These are phyloP conservation scores for Cepphus grylle DNA, from an alignment of 2,113 vertebrate genomes.

Conservation along the genomic window DNA sequence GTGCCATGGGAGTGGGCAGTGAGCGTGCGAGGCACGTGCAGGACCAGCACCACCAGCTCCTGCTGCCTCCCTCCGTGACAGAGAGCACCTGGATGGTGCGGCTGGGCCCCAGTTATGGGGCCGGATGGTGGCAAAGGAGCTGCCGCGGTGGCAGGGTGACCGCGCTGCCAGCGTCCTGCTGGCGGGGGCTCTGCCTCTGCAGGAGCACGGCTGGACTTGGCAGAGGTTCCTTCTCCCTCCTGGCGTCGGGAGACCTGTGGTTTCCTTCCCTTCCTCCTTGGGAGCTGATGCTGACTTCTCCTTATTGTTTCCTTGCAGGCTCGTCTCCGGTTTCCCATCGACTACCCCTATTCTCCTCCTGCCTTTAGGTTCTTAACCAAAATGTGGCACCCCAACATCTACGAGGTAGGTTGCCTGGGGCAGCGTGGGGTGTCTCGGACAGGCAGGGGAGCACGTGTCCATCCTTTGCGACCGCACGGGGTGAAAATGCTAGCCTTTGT, in stretches of 20 bases:
- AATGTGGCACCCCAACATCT: conserved; percentile 99
- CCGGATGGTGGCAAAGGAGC: background rate
- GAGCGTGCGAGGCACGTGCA: rapidly evolving
- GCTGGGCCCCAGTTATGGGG: too few relatives aligned
- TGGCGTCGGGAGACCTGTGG: background rate
- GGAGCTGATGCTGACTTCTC: background rate
- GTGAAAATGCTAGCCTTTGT: background rate
- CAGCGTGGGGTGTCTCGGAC: rapidly evolving
- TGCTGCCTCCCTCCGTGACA: rapidly evolving
- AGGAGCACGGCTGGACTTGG: background rate
- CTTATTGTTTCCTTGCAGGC: conserved; percentile 72
- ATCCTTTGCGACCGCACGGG: rapidly evolving
- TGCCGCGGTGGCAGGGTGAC: background rate
- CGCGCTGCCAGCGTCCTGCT: rapidly evolving
- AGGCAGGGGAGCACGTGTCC: background rate
- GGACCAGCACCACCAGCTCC: rapidly evolving
- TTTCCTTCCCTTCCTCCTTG: background rate
- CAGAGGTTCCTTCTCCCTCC: background rate
- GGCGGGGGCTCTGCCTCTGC: background rate
- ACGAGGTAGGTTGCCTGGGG: conserved; percentile 77
- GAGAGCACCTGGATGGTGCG: rapidly evolving
- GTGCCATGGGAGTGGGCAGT: background rate
- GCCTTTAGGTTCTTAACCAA: conserved; percentile 95
- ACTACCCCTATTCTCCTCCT: conserved; percentile 96
- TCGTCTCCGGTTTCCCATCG: conserved; percentile 91